Evolutionary conservation across 2,113 vertebrate species (phyloP).

Genomic region (Panthera uncia): DNA sequence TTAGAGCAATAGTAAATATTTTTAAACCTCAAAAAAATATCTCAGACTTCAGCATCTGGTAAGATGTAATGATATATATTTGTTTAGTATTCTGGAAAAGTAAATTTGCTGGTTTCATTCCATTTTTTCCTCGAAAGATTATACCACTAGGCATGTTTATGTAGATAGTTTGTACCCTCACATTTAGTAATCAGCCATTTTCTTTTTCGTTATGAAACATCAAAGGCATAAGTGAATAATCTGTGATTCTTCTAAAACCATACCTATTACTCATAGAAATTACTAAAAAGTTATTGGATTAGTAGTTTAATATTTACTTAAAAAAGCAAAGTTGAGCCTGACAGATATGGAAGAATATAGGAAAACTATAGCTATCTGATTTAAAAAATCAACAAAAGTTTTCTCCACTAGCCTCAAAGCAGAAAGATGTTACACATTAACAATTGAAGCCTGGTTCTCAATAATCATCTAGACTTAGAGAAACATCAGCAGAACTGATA

Average conservation of each 20-base stretch:
- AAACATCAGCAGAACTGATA: slow-evolving; percentile 62
- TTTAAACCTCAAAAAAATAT: slow-evolving; percentile 40
- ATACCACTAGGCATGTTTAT: neutral
- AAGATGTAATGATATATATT: neutral
- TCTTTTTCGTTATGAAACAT: neutral
- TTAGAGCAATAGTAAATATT: slow-evolving; percentile 52
- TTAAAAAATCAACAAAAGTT: slow-evolving; percentile 43
- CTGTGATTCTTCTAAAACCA: neutral
- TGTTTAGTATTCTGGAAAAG: slow-evolving; percentile 47
- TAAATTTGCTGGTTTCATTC: neutral
- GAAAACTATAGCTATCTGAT: neutral
- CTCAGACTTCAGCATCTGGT: slow-evolving; percentile 33
- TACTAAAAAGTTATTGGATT: neutral
- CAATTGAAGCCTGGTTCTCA: neutral
- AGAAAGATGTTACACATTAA: slow-evolving; percentile 42
- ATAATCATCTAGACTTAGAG: slow-evolving; percentile 47
- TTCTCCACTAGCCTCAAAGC: slow-evolving; percentile 23
- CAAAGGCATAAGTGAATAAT: neutral
- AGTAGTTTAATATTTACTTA: neutral
- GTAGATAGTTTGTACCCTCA: neutral
- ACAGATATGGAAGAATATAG: neutral
- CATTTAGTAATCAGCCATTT: neutral
- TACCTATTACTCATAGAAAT: neutral
- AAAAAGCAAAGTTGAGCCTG: slow-evolving; percentile 13
- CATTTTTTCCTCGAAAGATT: slow-evolving; percentile 20